Evolutionary conservation across 2,888 invertebrate species (phyloP).

Genomic region (Chrysolina americana): DNA sequence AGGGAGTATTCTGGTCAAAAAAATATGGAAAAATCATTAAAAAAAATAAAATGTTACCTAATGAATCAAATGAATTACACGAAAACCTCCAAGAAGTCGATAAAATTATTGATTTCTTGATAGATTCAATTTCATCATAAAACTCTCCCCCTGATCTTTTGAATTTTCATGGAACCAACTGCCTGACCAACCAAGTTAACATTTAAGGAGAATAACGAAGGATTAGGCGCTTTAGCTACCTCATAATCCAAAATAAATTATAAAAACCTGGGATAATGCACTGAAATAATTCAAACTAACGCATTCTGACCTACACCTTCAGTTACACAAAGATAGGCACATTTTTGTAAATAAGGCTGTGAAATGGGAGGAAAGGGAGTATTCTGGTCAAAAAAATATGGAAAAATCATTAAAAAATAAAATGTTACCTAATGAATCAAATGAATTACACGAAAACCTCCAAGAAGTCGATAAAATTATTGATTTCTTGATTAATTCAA

Average conservation of each 20-base stretch:
- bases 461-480: background rate
- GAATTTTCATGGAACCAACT: no score
- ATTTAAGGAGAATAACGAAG: constrained; percentile 7
- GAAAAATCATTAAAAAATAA: background rate
- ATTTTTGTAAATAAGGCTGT: no score
- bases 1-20: no score
- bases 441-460: background rate
- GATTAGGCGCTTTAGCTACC: background rate
- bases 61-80: no score
- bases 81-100: no score
- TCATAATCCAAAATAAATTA: background rate
- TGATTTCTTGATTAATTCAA: background rate
- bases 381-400: background rate
- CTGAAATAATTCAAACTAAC: background rate
- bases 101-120: no score
- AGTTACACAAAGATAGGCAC: no score
- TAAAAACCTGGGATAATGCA: background rate
- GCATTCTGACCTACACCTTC: background rate
- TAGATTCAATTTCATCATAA: no score
- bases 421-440: background rate
- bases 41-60: no score
- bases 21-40: no score
- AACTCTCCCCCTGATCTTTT: no score
- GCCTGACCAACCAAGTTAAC: no score
- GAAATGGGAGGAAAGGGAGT: background rate